Percentiles rank a stretch among this genome's conserved stretches.
Evolutionary conservation across 30 jellyfish, hydroid and myxozoan genomes (phyloP).

Genomic region (Aurelia sp.): DNA sequence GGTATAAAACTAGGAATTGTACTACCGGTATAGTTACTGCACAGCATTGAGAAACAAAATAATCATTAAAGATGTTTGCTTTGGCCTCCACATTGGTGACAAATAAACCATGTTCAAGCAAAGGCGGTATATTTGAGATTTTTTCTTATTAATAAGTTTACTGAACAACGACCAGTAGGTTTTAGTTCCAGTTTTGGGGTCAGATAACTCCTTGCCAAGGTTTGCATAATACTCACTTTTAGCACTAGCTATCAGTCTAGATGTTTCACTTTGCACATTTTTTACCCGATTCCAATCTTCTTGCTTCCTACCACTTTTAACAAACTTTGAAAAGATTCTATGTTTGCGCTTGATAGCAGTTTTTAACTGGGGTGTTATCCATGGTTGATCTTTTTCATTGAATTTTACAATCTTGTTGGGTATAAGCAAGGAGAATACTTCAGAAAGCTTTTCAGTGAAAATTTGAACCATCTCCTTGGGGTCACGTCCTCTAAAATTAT

Average conservation of each 20-base stretch:
- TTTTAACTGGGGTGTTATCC: too few relatives aligned
- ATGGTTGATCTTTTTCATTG: too few relatives aligned
- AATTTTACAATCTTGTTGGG: neutral
- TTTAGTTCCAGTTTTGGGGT: too few relatives aligned
- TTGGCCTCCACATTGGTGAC: neutral
- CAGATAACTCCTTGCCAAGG: too few relatives aligned
- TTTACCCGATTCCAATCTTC: constrained; percentile 10
- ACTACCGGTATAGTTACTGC: too few relatives aligned
- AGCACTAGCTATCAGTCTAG: too few relatives aligned
- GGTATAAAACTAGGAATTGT: neutral
- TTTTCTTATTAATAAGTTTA: too few relatives aligned
- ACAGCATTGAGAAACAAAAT: too few relatives aligned
- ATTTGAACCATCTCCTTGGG: neutral
- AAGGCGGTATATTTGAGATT: too few relatives aligned
- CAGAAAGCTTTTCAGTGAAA: constrained; percentile 1
- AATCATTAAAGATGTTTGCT: too few relatives aligned
- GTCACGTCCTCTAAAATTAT: neutral
- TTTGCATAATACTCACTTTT: too few relatives aligned
- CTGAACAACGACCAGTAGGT: too few relatives aligned
- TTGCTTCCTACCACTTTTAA: neutral
- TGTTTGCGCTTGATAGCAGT: neutral
- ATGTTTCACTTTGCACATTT: neutral
- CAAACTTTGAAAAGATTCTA: neutral
- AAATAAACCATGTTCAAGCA: constrained; percentile 12
- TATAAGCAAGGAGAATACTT: neutral